A percentile compares a stretch with the other conserved stretches of the same genome.
Evolutionary conservation across 2,113 vertebrate genomes (phyloP).

Genomic region (Corydoras sp.): DNA sequence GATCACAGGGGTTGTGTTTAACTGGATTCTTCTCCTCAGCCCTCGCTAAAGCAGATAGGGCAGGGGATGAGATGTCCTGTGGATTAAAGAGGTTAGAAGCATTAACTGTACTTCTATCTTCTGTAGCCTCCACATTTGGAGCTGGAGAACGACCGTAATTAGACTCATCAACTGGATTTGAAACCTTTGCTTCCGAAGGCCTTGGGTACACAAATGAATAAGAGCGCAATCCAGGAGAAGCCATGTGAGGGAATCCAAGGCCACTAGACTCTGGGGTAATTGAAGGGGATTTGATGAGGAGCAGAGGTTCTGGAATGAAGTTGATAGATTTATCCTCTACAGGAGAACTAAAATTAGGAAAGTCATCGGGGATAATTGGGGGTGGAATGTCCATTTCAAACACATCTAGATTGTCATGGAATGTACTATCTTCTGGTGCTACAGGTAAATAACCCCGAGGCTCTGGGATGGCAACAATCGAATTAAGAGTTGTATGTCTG

Average conservation of each 20-base stretch:
- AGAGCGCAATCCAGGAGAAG: background rate
- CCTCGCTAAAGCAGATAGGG: conserved; percentile 53
- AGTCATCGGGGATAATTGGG: conserved; percentile 6
- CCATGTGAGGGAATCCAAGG: background rate
- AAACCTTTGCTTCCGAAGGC: background rate
- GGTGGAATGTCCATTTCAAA: background rate
- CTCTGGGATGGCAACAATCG: background rate
- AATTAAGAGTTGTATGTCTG: background rate
- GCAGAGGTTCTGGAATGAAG: background rate
- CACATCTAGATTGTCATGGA: background rate
- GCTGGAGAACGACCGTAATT: conserved; percentile 10
- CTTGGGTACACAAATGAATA: background rate
- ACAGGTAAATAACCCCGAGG: background rate
- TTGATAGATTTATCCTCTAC: background rate
- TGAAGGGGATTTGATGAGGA: background rate
- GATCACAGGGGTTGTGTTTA: conserved; percentile 48
- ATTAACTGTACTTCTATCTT: background rate
- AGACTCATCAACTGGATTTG: background rate
- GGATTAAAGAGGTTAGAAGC: too few relatives aligned
- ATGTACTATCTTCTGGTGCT: background rate
- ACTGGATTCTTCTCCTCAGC: conserved; percentile 48
- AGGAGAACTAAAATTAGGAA: conserved; percentile 15
- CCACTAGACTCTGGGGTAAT: background rate
- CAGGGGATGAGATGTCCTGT: conserved; percentile 11
- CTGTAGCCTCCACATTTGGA: conserved; percentile 2